Base-by-base conservation (phyloP, 2,113 vertebrate genomes). In the Epinephelus moara region DNA sequence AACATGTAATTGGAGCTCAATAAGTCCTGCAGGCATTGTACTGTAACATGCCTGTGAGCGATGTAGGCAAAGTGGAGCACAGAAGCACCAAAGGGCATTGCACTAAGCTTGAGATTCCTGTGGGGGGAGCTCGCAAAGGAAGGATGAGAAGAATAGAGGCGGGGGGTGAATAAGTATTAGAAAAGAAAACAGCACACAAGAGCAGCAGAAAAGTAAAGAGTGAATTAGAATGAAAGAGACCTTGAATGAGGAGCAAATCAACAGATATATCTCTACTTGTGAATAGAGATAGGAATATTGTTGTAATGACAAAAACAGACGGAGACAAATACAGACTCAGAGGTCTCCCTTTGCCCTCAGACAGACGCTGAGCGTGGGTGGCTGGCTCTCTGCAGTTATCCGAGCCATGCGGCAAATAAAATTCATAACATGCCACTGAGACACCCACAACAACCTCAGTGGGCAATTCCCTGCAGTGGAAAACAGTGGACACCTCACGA, bases 351-450 rank as follows among this genome's bases (percentile, higher is more conserved):
- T 75, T 79, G 80, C 78, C 85, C 87, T 81, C 83, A 68, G 77
- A 90, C 88, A 88, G 89, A 88, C 76, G 66, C 73, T 73, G 21
- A 78, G 70, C 4, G 91, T 91, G 86, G 92, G 92, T 15, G 79
- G 68, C 55, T 79, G 85, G 82, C 78, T 70, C 81, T 79, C 81
- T 89, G 87, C 89, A 86, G 89, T 82, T 87, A 91, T 93, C 68
- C 49, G 45, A 93, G 79, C 76, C 85, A 91, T 88, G 91, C 85
- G 25, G 84, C 74, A 88, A 88, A 91, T 78, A 88, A 81, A 45
- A 94, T 93, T 91, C 92, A 49, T 84, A 74, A 74, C 92, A 88
- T 92, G 83, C 90, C 89, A 82, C 77, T 11, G 64, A 84, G 83
- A 85, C 88, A 76, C 94, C 94, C 89, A 91, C 93, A 52, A 23